phyloP scores from a whole-genome alignment of 2,888 invertebrate species.

The Ernsta delagoae region DNA sequence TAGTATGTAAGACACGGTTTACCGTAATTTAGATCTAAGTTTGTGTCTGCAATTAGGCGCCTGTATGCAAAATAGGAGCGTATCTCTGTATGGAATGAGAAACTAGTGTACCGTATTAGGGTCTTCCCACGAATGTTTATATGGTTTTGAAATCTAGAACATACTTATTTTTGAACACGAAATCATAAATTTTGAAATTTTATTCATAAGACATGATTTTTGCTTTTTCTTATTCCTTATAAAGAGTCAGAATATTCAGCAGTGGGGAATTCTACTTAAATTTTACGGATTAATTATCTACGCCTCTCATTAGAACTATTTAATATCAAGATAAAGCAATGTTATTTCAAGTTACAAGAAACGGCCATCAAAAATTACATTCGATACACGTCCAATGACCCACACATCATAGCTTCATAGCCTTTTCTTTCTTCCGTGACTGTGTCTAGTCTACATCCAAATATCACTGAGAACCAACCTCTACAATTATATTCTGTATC shows the following conservation, averaged over 20 bases:
- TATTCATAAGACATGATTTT: too few species aligned
- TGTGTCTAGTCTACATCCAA: not conserved
- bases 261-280: too few species aligned
- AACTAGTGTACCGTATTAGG: not conserved
- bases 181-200: too few species aligned
- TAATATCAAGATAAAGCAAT: too few species aligned
- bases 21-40: conserved; percentile 11
- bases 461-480: not conserved
- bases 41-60: conserved; percentile 3
- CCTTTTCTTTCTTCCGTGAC: not conserved
- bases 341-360: too few species aligned
- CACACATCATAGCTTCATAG: too few species aligned
- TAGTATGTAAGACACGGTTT: not conserved
- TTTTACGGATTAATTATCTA: too few species aligned
- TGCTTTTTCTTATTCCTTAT: too few species aligned
- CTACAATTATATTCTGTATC: conserved; percentile 32
- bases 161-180: not conserved
- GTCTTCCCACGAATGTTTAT: conserved; percentile 6
- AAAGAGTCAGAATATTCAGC: too few species aligned
- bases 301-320: too few species aligned
- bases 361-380: too few species aligned
- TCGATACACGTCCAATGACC: too few species aligned
- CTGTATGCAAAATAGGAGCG: conserved; percentile 13
- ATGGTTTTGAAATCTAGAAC: not conserved
- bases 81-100: conserved; percentile 6